Conservation (phyloP, 1,140 invertebrate genomes). For the Venturia canescens region DNA sequence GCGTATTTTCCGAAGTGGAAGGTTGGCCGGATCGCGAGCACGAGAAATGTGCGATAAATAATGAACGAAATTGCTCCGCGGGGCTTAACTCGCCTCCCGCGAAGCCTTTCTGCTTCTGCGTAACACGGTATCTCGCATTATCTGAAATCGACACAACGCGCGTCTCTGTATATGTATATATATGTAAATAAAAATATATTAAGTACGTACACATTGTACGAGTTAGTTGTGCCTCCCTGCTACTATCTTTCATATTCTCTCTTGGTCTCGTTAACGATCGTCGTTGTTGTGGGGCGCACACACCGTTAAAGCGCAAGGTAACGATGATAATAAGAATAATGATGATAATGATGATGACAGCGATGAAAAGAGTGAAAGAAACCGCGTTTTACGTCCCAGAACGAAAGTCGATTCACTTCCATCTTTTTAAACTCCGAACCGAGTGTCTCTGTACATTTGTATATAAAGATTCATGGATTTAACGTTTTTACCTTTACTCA, state of each 20-base stretch:
- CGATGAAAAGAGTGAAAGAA: constrained; percentile 23
- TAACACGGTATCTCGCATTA: constrained; percentile 1
- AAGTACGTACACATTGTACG: background rate
- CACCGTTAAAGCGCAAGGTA: constrained; percentile 25
- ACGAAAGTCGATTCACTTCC: background rate
- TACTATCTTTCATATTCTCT: constrained; percentile 23
- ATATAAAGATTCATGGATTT: background rate
- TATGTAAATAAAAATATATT: background rate
- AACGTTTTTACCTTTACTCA: background rate
- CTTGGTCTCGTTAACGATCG: constrained; percentile 35
- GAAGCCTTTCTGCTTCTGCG: constrained; percentile 18
- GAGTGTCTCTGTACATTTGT: background rate
- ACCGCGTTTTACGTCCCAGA: constrained; percentile 10
- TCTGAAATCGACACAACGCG: background rate
- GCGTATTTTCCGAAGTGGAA: background rate
- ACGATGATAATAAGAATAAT: constrained; percentile 20
- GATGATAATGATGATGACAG: constrained; percentile 9
- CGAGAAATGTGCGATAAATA: constrained; percentile 64
- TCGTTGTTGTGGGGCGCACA: background rate
- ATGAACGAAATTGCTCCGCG: constrained; percentile 64
- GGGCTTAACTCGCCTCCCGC: constrained; percentile 42
- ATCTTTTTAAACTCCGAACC: background rate
- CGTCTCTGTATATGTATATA: background rate
- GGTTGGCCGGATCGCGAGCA: constrained; percentile 40
- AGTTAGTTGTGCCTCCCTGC: background rate